Base-by-base conservation (phyloP, 2,888 invertebrate species). In the Deroplatys truncata region DNA sequence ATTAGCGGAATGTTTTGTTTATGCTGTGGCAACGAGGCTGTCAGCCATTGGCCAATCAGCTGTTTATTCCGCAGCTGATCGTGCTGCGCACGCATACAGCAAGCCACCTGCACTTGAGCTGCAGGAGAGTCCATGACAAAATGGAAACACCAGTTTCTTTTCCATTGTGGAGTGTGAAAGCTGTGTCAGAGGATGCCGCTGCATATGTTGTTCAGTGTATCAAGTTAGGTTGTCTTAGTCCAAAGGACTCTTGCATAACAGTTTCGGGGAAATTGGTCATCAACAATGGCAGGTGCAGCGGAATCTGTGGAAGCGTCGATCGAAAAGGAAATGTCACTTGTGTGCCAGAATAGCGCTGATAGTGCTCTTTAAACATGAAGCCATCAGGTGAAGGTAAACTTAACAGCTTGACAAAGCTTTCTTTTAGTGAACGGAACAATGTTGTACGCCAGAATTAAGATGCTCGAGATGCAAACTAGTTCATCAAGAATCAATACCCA, bases 31-130 rank as follows among this genome's bases (percentile, higher is more conserved):
- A 83, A 28, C 83, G 29, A 83, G 83, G 28, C 31, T 87, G 87
- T 87, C 87, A 87, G 87, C 87, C 87, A 25, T 83, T 83, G 83
- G 87, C 87, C 87, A 87, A 87, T 87, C 87, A 87, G 87, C 87
- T 87, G 87, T 87, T 87, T 83, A 82, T n/a, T 87, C 87, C 87
- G 87, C 87, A 87, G 87, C 87, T 87, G 87, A 87, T 87, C 82
- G 31, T 31, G 82, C 9, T 87, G 87, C 87, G 87, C 83, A 83
- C 87, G 87, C 87, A 87, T 4, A 31, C 82, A n/a, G 25, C 28
- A 82, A 29, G 82, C 87, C 56, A 72, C 56, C 56, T 72, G 56
- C 56, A 72, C 56, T 72, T 25, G 56, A 83, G 31, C 35, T 87
- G 87, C 82, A 87, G 25, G 31, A 28, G 28, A 43, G 49, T 35